These are phyloP conservation scores for Palythoa grandiflora DNA, from an alignment of 92 coral and sea anemone species.

Conservation along the genomic window DNA sequence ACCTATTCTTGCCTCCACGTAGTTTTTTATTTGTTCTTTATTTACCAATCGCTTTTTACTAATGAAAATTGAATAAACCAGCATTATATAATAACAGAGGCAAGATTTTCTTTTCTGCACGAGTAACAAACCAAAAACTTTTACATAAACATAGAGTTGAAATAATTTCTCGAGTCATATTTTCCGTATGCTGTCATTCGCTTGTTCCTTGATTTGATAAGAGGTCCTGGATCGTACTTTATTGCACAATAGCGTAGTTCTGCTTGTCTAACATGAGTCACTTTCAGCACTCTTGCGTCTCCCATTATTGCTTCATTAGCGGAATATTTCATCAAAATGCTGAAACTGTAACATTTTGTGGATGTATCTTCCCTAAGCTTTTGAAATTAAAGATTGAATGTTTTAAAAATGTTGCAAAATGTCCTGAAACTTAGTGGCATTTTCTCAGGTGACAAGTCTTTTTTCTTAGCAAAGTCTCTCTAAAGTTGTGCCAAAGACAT, in stretches of 20 bases:
- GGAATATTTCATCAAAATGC: constrained; percentile 19
- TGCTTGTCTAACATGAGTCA: constrained; percentile 11
- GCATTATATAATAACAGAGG: no score
- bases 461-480: no score
- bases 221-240: constrained; percentile 9
- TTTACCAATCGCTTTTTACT: no score
- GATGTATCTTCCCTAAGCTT: constrained; percentile 31
- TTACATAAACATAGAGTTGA: not conserved
- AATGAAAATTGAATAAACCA: no score
- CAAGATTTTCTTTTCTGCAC: not conserved
- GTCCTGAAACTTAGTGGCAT: not conserved
- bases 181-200: not conserved
- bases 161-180: not conserved
- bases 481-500: not conserved
- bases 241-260: constrained; percentile 26
- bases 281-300: constrained; percentile 22
- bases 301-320: not conserved
- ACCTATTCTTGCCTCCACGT: no score
- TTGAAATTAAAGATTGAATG: constrained; percentile 29
- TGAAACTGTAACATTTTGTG: constrained; percentile 22
- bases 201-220: constrained; percentile 20
- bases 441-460: no score
- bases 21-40: no score
- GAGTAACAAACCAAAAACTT: not conserved
- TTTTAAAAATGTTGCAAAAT: constrained; percentile 39